Conservation (phyloP, 2,888 invertebrate species). For the Drosophila lutescens region DNA sequence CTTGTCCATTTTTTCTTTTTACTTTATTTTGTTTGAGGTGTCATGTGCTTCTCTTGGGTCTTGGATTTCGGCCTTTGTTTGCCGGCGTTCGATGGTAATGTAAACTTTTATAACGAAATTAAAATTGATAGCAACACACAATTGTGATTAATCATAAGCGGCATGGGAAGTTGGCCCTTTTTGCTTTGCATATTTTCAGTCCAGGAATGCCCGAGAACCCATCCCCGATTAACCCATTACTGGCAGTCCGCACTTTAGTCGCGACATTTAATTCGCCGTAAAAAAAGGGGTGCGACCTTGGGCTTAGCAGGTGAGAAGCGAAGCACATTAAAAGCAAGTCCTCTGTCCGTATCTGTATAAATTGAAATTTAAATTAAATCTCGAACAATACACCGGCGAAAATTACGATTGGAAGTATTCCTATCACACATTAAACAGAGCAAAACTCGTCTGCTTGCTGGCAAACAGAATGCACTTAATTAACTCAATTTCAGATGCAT, state of each 20-base stretch:
- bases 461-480: constrained; percentile 60
- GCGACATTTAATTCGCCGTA: constrained; percentile 41
- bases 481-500: constrained; percentile 38
- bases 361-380: constrained; percentile 43
- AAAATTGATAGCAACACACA: constrained; percentile 64
- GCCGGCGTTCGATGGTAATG: constrained; percentile 58
- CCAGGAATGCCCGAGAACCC: constrained; percentile 20
- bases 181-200: constrained; percentile 2
- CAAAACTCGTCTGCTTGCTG: constrained; percentile 43
- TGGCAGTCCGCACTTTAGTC: constrained; percentile 20
- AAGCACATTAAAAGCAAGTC: constrained; percentile 48
- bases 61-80: constrained; percentile 42
- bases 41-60: constrained; percentile 39
- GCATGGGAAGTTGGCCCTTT: constrained; percentile 19
- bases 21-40: constrained; percentile 30
- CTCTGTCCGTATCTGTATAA: constrained; percentile 26
- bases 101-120: constrained; percentile 71
- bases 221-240: constrained; percentile 29
- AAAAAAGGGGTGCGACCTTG: constrained; percentile 59
- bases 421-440: constrained; percentile 26
- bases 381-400: constrained; percentile 31
- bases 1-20: constrained; percentile 15
- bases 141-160: constrained; percentile 49
- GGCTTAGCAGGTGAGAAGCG: constrained; percentile 66
- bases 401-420: constrained; percentile 43